phyloP scores from a whole-genome alignment of 2,113 vertebrate genomes.

The Benitochromis conjunctus region DNA sequence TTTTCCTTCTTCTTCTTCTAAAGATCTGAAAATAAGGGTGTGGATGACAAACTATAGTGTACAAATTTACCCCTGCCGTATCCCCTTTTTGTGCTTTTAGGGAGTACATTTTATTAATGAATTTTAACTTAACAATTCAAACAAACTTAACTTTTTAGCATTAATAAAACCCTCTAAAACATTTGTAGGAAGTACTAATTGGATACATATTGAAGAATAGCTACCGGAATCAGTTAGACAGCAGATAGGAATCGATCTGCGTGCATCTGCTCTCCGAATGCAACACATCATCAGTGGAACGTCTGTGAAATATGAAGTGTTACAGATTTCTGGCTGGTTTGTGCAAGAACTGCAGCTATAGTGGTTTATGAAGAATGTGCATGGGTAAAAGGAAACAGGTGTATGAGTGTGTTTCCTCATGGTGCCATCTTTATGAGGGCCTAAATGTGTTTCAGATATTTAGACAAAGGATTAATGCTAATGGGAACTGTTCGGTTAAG shows the following conservation, averaged over 20 bases:
- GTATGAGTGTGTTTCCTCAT: background rate
- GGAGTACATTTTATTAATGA: background rate
- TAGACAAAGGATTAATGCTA: background rate
- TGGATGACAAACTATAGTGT: background rate
- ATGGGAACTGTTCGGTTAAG: background rate
- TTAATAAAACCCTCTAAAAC: accelerated
- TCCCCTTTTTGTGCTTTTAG: background rate
- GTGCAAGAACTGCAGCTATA: constrained; percentile 7
- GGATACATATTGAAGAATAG: background rate
- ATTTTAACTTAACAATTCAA: background rate
- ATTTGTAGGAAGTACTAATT: background rate
- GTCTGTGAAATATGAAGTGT: constrained; percentile 41
- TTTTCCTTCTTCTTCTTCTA: too few relatives aligned
- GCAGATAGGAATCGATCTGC: background rate
- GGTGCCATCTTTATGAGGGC: background rate
- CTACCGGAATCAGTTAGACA: background rate
- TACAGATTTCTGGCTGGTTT: constrained; percentile 17
- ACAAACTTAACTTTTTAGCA: background rate
- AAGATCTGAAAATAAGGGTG: background rate
- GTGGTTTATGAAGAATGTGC: constrained; percentile 49
- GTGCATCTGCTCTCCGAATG: background rate
- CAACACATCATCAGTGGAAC: constrained; percentile 13
- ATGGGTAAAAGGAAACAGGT: constrained; percentile 60
- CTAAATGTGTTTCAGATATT: background rate
- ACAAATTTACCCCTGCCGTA: background rate